Evolutionary conservation across 2,113 vertebrate species (phyloP).

Genomic region (Pleuronectes platessa): DNA sequence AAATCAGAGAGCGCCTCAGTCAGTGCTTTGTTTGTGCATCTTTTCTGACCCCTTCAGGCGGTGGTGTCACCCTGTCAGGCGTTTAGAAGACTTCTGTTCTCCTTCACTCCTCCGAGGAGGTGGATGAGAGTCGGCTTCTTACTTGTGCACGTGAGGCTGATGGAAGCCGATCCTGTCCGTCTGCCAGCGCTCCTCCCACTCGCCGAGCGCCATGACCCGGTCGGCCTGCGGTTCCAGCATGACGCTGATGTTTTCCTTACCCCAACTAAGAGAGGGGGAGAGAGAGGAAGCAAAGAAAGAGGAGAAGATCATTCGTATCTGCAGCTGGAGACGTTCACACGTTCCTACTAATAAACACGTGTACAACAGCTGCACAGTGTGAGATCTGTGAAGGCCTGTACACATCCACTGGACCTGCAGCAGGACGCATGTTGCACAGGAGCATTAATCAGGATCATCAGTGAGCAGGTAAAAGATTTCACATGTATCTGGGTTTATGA

Average conservation of each 20-base stretch:
- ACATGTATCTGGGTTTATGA: too few species aligned
- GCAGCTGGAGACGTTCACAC: too few species aligned
- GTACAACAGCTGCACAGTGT: too few species aligned
- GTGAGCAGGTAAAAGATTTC: too few species aligned
- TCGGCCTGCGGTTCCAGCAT: slow-evolving; percentile 73
- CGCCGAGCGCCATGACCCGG: slow-evolving; percentile 75
- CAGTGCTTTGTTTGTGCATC: neutral
- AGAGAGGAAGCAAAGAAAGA: neutral
- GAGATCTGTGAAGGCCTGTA: too few species aligned
- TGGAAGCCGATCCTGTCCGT: slow-evolving; percentile 82
- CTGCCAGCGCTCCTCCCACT: slow-evolving; percentile 88
- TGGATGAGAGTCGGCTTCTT: slow-evolving; percentile 20
- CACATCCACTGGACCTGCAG: too few species aligned
- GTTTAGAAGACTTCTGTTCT: neutral
- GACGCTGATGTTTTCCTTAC: slow-evolving; percentile 12
- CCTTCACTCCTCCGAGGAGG: neutral
- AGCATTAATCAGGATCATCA: too few species aligned
- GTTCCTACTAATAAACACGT: too few species aligned
- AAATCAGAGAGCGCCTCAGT: neutral
- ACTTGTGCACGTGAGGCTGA: slow-evolving; percentile 81
- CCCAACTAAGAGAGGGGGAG: neutral
- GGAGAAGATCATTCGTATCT: too few species aligned
- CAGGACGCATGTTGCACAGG: too few species aligned
- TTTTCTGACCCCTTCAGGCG: neutral
- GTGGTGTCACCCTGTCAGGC: neutral